A percentile compares a stretch with the other conserved stretches of the same genome.
Evolutionary conservation across 2,113 vertebrate genomes (phyloP).

Genomic region (Heterochromis multidens): DNA sequence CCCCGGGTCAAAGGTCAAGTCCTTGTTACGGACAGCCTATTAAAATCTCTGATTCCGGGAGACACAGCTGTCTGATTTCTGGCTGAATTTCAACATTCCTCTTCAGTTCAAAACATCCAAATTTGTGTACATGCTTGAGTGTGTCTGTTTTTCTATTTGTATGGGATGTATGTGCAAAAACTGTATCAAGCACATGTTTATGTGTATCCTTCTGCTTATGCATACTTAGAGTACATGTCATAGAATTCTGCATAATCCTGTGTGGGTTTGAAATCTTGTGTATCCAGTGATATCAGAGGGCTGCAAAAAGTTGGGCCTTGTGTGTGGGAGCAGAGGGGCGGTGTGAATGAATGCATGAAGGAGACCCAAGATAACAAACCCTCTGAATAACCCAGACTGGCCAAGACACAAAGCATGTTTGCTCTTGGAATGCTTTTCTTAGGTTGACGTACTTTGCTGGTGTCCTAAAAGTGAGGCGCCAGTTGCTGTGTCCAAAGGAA

Average conservation of each 20-base stretch:
- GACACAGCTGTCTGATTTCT: slow-evolving; percentile 30
- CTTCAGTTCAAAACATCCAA: slow-evolving; percentile 6
- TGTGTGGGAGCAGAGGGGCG: slow-evolving; percentile 38
- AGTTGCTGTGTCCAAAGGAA: slow-evolving; percentile 27
- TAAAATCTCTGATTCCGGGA: slow-evolving; percentile 26
- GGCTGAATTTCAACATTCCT: slow-evolving; percentile 33
- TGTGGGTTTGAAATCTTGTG: neutral
- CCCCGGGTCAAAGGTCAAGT: slow-evolving; percentile 52
- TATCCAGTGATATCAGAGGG: slow-evolving; percentile 38
- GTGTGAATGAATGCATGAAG: neutral
- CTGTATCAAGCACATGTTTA: neutral
- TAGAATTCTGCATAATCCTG: neutral
- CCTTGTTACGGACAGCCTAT: slow-evolving; percentile 56
- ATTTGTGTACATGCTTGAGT: neutral
- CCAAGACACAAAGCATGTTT: slow-evolving; percentile 55
- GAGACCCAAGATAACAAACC: neutral
- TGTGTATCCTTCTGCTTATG: neutral
- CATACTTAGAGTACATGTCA: neutral
- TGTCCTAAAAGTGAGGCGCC: slow-evolving; percentile 12
- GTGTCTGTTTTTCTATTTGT: neutral
- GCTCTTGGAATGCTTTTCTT: slow-evolving; percentile 51
- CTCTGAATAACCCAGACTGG: slow-evolving; percentile 59
- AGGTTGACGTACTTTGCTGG: slow-evolving; percentile 28
- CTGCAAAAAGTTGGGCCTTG: slow-evolving; percentile 4
- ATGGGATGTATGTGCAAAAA: neutral